Evolutionary conservation across 1,140 invertebrate genomes (phyloP), one percentile per base, ranked within the genome.

Genomic region (Campodea augens): DNA sequence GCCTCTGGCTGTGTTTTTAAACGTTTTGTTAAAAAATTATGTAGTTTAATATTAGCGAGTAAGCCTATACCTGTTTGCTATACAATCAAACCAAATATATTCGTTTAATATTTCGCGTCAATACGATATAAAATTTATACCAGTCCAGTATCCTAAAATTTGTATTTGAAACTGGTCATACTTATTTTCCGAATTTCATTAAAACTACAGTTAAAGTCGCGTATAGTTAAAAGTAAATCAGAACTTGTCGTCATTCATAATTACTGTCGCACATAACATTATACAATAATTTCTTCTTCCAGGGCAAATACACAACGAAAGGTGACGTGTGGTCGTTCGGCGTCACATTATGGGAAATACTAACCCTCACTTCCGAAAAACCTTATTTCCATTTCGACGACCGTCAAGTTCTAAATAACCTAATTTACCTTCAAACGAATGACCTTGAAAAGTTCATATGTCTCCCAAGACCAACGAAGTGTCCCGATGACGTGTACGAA

Each of bases 401-500:
- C 54, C 63, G 68, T 46, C 70, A 82, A 63, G 74, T 86, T 18
- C 67, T 86, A 23, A 73, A 79, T 52, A 78, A 80, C 60, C 60
- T 82, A 15, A 68, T 72, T 4, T 72, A 73, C 53, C 54, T 79
- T 51, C 71, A 77, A 53, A 65, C 68, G 32, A 67, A 72, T 56
- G 69, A 75, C 55, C 69, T 69, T 52, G 52, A 66, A n/a, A n/a
- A 66, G n/a, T n/a, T n/a, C n/a, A n/a, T n/a, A n/a, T 71, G 69
- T 52, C 66, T 88, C 47, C 69, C 73, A 12, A 71, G 75, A 25
- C 73, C 81, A 7, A 65, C 71, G 3, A 69, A 72, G 44, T 82
- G 79, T 46, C 81, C 84, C 3, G 75, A 81, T 53, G 83, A 88
- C 59, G 71, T 90, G 36, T 88, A 85, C 64, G 84, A 89, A 55